Evolutionary conservation across 1,140 invertebrate species (phyloP), one percentile per base, ranked within the genome.

Genomic region (Rhopalosiphum padi): DNA sequence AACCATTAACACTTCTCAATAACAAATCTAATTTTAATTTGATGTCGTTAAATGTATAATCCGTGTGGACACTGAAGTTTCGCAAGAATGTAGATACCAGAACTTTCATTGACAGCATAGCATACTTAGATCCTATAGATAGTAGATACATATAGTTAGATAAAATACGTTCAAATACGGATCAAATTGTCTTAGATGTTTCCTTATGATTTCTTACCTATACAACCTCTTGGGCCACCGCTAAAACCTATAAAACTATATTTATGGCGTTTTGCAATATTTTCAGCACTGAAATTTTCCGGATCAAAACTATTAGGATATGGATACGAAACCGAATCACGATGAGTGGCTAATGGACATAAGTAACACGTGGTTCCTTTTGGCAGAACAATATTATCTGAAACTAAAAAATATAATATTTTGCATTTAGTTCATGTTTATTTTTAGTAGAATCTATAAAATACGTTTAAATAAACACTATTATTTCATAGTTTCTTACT

Each of bases 231-330:
- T 30, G 25, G 55, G 25, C 96, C 96, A 46, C 95, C 95, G n/a
- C 95, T 95, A 94, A 96, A 96, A 22, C 96, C 96, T 46, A 96
- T 94, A 94, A 95, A 96, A 25, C 95, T 91, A 41, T 94, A 94
- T 35, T 85, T 95, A 91, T 94, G 94, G 93, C 95, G 94, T 88
- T 95, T 94, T 9, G 94, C 93, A 18, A 94, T 93, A 77, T 96
- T 95, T 94, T 96, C 96, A 5, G 95, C 95, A n/a, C 95, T 91
- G 94, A 97, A 96, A 93, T 96, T 94, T 21, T 96, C 96, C 0
- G 96, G 96, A 95, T 96, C 95, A 94, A 96, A 97, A 9, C 89
- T 94, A 30, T 96, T 95, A 21, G 96, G 96, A 93, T 96, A 95
- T 48, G 96, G 95, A 94, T 95, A 97, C 87, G 95, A 94, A 51